A percentile compares a stretch with the other conserved stretches of the same genome.
Evolutionary conservation across 2,113 vertebrate genomes (phyloP).

Genomic region (Poicephalus meyeri): DNA sequence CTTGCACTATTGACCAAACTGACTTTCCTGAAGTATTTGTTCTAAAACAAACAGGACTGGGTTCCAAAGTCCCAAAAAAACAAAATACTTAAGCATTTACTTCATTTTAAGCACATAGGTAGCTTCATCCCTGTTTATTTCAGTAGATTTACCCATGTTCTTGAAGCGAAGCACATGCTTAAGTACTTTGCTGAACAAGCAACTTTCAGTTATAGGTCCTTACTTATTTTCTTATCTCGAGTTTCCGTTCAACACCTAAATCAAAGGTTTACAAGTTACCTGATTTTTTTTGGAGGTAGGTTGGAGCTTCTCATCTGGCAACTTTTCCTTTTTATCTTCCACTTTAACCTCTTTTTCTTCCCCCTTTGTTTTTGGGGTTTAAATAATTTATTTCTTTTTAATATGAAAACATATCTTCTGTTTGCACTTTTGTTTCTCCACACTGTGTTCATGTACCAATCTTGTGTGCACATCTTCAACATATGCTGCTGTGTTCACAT

Average conservation of each 20-base stretch:
- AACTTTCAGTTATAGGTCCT: not conserved
- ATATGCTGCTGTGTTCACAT: not conserved
- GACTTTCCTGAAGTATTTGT: not conserved
- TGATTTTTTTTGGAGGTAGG: constrained; percentile 73
- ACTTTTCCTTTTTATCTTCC: constrained; percentile 74
- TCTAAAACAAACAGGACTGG: constrained; percentile 19
- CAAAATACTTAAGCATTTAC: not conserved
- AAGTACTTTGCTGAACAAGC: not conserved
- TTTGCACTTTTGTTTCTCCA: not conserved
- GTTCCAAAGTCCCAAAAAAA: not conserved
- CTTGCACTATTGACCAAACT: not conserved
- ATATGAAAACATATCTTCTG: not conserved
- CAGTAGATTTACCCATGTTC: not conserved
- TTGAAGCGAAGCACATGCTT: not conserved
- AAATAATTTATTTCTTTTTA: constrained; percentile 43
- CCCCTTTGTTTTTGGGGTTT: constrained; percentile 69
- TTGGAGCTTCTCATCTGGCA: constrained; percentile 69
- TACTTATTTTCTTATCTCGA: not conserved
- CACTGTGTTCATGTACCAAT: not conserved
- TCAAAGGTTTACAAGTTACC: constrained; percentile 67
- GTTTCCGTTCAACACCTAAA: not conserved
- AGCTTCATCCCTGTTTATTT: constrained; percentile 19
- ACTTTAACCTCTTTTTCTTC: constrained; percentile 77
- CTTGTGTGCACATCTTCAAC: not conserved
- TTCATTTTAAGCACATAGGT: not conserved